Percentiles rank a stretch among this genome's conserved stretches.
Evolutionary conservation across 2,888 invertebrate genomes (phyloP).

Genomic region (Andrena flavipes): DNA sequence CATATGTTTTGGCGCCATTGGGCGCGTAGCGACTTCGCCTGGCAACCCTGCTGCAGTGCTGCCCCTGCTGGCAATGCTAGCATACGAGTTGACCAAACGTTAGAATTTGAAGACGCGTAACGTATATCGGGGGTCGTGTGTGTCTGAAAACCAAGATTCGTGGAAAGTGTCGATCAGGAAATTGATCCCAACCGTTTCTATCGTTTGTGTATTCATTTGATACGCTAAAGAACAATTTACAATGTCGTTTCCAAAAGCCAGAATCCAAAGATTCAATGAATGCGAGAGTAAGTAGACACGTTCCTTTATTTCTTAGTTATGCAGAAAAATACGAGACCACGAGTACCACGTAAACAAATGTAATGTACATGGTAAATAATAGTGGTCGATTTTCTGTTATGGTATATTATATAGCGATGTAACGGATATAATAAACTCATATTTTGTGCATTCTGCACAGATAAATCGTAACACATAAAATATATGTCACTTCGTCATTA

Average conservation of each 20-base stretch:
- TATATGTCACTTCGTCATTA: neutral
- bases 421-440: neutral
- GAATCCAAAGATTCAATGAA: constrained; percentile 87
- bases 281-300: constrained; percentile 84
- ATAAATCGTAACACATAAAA: neutral
- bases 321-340: no score
- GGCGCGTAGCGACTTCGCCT: no score
- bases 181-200: neutral
- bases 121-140: neutral
- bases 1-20: no score
- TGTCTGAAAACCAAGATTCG: constrained; percentile 10
- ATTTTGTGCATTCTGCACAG: neutral
- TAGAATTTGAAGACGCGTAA: constrained; percentile 50
- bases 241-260: constrained; percentile 87
- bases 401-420: neutral
- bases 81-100: constrained; percentile 16
- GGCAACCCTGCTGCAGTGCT: no score
- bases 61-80: no score
- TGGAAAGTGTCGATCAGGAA: constrained; percentile 1
- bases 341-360: no score
- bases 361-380: neutral
- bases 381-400: neutral
- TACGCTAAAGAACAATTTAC: constrained; percentile 13
- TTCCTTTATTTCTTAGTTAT: neutral
- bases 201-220: neutral